These are phyloP conservation scores for Promerops cafer DNA, from an alignment of 2,113 vertebrate species.

Conservation along the genomic window DNA sequence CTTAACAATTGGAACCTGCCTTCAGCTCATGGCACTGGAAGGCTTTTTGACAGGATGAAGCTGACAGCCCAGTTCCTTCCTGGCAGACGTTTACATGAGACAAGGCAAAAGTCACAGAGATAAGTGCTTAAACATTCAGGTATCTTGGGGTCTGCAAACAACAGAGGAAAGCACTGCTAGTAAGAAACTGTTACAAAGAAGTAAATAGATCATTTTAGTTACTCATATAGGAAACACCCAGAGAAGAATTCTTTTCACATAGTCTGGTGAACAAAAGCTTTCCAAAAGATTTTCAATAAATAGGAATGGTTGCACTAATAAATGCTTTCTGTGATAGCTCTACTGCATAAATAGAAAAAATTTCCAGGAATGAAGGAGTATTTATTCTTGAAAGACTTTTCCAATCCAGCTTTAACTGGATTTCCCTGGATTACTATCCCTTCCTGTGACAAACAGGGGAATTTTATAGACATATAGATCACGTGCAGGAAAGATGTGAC, in stretches of 20 bases:
- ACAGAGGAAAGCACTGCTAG: neutral
- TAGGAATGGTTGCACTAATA: neutral
- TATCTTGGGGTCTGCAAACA: constrained; percentile 34
- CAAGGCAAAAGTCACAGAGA: constrained; percentile 52
- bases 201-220: constrained; percentile 9
- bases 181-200: neutral
- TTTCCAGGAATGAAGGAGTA: neutral
- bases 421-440: neutral
- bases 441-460: neutral
- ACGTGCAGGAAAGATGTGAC: neutral
- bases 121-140: constrained; percentile 65
- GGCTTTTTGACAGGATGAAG: constrained; percentile 66
- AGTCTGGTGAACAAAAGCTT: neutral
- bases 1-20: constrained; percentile 75
- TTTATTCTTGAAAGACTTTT: neutral
- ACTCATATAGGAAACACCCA: neutral
- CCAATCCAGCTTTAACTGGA: neutral
- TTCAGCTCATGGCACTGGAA: constrained; percentile 61
- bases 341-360: neutral
- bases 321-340: neutral
- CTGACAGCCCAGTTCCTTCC: constrained; percentile 71
- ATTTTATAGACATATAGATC: neutral
- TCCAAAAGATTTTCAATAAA: constrained; percentile 21
- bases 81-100: constrained; percentile 57
- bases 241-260: neutral